Conservation (phyloP, 2,888 invertebrate genomes). For the Philonicus albiceps region DNA sequence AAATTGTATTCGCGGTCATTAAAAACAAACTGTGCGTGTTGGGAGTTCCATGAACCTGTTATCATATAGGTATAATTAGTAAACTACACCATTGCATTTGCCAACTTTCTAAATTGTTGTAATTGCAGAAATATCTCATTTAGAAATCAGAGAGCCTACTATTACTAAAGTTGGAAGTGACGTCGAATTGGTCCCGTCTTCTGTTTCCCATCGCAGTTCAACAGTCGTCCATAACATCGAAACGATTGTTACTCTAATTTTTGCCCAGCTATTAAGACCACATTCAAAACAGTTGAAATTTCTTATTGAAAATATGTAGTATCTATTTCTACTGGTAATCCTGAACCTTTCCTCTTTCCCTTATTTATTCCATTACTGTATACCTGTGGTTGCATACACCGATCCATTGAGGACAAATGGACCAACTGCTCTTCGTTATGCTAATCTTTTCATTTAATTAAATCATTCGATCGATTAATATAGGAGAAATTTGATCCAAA, state of each 20-base stretch:
- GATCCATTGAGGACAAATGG: neutral
- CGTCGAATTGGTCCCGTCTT: conserved; percentile 48
- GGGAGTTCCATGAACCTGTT: too few relatives aligned
- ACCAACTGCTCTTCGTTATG: neutral
- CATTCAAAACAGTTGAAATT: conserved; percentile 25
- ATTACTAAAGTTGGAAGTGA: conserved; percentile 49
- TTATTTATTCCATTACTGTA: too few relatives aligned
- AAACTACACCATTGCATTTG: neutral
- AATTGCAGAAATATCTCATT: conserved; percentile 41
- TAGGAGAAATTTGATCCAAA: too few relatives aligned
- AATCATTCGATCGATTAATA: too few relatives aligned
- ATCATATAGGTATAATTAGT: too few relatives aligned
- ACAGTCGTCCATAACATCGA: conserved; percentile 62
- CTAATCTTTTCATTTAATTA: too few relatives aligned
- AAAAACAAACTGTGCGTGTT: too few relatives aligned
- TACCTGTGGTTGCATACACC: neutral
- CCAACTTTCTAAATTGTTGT: conserved; percentile 17
- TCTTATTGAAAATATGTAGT: conserved; percentile 30
- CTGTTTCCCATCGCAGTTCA: conserved; percentile 65
- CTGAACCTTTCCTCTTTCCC: neutral
- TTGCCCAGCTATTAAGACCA: conserved; percentile 47
- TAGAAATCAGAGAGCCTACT: conserved; percentile 49
- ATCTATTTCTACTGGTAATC: too few relatives aligned
- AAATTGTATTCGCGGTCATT: too few relatives aligned
- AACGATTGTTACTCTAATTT: conserved; percentile 51